Evolutionary conservation across 2,888 invertebrate species (phyloP).

Genomic region (Melinaea marsaeus): DNA sequence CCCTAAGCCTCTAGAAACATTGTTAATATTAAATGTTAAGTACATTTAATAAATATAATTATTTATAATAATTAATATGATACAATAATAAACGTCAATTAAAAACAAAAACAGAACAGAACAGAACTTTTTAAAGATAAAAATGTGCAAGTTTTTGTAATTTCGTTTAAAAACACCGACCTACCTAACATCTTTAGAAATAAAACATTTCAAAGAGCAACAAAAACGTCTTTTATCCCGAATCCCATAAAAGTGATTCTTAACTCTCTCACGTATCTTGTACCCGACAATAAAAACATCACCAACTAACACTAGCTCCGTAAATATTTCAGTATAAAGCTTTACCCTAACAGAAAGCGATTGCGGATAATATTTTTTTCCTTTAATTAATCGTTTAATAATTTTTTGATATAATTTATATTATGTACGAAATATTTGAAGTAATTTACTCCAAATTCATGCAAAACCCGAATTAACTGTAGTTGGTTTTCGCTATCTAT

Average conservation of each 20-base stretch:
- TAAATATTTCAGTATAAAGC: constrained; percentile 5
- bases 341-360: not conserved
- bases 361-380: not conserved
- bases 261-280: constrained; percentile 20
- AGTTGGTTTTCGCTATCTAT: not conserved
- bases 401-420: not conserved
- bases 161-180: not conserved
- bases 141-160: not conserved
- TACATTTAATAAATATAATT: no score
- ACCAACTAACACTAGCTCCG: constrained; percentile 7
- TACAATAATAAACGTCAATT: no score
- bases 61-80: no score
- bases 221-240: constrained; percentile 11
- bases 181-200: not conserved
- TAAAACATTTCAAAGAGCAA: constrained; percentile 8
- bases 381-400: not conserved
- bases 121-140: no score
- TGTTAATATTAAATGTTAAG: no score
- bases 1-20: not conserved
- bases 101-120: no score
- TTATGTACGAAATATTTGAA: no score
- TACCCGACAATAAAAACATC: constrained; percentile 21
- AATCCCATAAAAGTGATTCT: constrained; percentile 18
- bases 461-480: no score
- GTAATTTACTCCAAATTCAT: no score